Base-by-base conservation (phyloP, 2,797 vertebrate species). In the Enteromius argenteus region DNA sequence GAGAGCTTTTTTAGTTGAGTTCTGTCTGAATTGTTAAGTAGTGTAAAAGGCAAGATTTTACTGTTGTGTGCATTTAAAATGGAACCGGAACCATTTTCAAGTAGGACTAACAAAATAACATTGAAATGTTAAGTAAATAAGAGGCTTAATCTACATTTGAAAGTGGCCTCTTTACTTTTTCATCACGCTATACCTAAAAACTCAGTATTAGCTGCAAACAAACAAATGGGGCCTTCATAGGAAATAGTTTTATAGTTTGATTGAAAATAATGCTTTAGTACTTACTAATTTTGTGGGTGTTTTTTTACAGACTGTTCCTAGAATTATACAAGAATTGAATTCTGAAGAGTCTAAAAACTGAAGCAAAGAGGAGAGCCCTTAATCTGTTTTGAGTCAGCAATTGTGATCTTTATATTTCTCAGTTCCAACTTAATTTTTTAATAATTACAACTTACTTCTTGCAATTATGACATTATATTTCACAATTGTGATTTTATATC, bases 71-170 rank as follows among this genome's bases (percentile, higher is more conserved):
- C 44, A 51, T 27, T 35, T 62, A 32, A 15, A 27, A 27, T 21
- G 27, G 11, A 46, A 5, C 32, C 53, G 2, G 7, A 53, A 60
- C 17, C 30, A 77, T 69, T 67, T 73, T 23, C 1, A 64, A 74
- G 64, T 17, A 62, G 23, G 56, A 42, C 60, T 13, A 49, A 68
- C 51, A 81, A 60, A 39, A 74, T 49, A 85, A 49, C 19, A 53
- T 13, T 37, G 30, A 75, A 60, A 32, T 39, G 32, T 66, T 71
- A 71, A 42, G 64, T 44, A 85, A 79, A 67, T 58, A 60, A 71
- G 44, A 39, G 10, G n/a, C 23, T 42, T 75, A 68, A 77, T 85
- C 49, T 85, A 23, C 66, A 78, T 78, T 78, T 86, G 32, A 83
- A 79, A 73, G 67, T 56, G 21, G 9, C 37, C 4, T 23, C 32